A percentile compares a stretch with the other conserved stretches of the same genome.
phyloP scores from a whole-genome alignment of 2,888 invertebrate species.

The Cylindroiulus punctatus region DNA sequence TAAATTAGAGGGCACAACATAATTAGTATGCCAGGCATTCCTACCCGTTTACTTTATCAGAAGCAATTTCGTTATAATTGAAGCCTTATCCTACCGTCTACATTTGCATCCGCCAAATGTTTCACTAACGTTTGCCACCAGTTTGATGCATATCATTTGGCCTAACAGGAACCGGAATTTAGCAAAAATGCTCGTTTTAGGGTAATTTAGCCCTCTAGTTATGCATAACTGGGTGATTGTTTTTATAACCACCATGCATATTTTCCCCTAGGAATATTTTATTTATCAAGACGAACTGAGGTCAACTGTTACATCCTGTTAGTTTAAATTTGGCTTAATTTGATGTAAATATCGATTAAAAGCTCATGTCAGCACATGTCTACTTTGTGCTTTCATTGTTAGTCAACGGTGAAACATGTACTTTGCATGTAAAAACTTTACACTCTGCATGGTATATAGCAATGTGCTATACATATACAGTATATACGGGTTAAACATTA shows the following conservation, averaged over 20 bases:
- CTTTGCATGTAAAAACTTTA: too few species aligned
- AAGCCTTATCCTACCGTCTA: not conserved
- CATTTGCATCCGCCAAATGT: not conserved
- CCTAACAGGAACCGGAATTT: not conserved
- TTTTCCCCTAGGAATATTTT: not conserved
- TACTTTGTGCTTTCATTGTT: too few species aligned
- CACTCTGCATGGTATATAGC: too few species aligned
- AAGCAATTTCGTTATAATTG: not conserved
- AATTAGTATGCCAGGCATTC: not conserved
- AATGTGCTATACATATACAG: too few species aligned
- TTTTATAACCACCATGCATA: not conserved
- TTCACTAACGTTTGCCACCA: not conserved
- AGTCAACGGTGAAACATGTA: too few species aligned
- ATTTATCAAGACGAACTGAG: too few species aligned
- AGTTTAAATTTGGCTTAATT: too few species aligned
- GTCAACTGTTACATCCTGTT: not conserved
- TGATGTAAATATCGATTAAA: too few species aligned
- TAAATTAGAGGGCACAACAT: not conserved
- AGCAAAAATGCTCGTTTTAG: not conserved
- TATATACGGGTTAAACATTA: too few species aligned
- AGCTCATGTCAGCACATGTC: too few species aligned
- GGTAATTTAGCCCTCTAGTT: not conserved
- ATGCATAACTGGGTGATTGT: not conserved
- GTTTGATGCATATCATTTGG: not conserved
- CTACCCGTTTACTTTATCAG: not conserved